Evolutionary conservation across 2,113 vertebrate genomes (phyloP), one percentile per base, ranked within the genome.

Genomic region (Rhodinocichla rosea): DNA sequence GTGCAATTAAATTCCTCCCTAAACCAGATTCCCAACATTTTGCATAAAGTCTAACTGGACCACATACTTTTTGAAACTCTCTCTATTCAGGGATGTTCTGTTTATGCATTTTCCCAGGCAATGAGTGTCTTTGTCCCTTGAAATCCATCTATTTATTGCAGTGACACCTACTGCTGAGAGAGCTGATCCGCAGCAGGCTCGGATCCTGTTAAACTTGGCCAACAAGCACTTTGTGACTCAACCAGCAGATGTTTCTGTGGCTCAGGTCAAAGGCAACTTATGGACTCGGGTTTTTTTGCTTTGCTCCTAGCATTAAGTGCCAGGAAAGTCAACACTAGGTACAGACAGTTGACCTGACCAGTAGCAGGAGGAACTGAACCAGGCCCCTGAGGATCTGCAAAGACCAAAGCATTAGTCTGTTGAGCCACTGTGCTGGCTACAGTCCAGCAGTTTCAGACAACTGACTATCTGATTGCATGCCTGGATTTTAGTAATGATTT

Each of bases 131-230:
- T 78, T 94, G 90, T 97, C 96, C 93, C 95, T 94, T 57, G 80
- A 96, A 97, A 97, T 90, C 95, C 84, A 89, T 97, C 95, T 96
- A 97, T 96, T 89, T 95, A 92, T 97, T 97, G 91, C 78, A 87
- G 91, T 94, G 96, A 96, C 92, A 96, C 95, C 96, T 96, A 97
- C 89, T 91, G 92, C 97, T 97, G 95, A 95, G 93, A 94, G 90
- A 97, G 95, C 94, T 94, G 95, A 97, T 97, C 96, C 96, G 94
- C 96, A 90, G 74, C 96, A 97, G 96, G 95, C 92, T 92, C 71
- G 33, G 83, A 81, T 94, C 60, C 97, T 96, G 96, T 94, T 96
- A 86, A 95, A 95, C 90, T 93, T 97, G 90, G 97, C 96, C 87
- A 92, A 90, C 90, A 89, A 82, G 74, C 88, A 84, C 94, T 69